Conservation (phyloP, 2,888 invertebrate genomes). For the Euplexia lucipara region DNA sequence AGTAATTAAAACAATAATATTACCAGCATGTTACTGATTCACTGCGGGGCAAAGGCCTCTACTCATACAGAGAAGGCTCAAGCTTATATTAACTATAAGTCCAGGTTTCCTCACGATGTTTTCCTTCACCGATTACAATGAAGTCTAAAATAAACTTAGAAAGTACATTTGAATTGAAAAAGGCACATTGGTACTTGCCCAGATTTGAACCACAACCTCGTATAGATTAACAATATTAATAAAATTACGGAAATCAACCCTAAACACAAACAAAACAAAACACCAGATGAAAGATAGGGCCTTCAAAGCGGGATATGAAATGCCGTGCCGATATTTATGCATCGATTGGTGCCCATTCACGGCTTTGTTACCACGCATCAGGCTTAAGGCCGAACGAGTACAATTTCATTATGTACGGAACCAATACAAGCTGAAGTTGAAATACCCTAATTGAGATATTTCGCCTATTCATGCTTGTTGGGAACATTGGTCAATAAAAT, state of each 20-base stretch:
- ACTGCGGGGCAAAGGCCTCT: too few relatives aligned
- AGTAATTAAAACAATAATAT: too few relatives aligned
- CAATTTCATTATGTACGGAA: neutral
- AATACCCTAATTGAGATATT: neutral
- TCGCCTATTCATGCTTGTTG: neutral
- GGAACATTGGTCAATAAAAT: neutral
- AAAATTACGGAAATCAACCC: neutral
- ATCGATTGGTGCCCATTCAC: conserved; percentile 28
- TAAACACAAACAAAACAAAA: conserved; percentile 3
- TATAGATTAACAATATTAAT: neutral
- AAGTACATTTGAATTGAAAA: too few relatives aligned
- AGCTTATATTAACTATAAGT: too few relatives aligned
- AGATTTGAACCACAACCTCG: too few relatives aligned
- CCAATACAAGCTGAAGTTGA: neutral
- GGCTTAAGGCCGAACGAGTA: neutral
- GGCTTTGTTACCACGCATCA: neutral
- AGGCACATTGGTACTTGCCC: too few relatives aligned
- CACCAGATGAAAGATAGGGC: neutral
- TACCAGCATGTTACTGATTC: too few relatives aligned
- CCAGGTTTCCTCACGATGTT: too few relatives aligned
- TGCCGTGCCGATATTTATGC: neutral
- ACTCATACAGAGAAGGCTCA: too few relatives aligned
- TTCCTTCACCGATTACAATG: too few relatives aligned
- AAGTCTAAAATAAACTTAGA: too few relatives aligned
- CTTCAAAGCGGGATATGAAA: conserved; percentile 17